Conservation (phyloP, 2,797 vertebrate species). For the Spinus olivaceus region DNA sequence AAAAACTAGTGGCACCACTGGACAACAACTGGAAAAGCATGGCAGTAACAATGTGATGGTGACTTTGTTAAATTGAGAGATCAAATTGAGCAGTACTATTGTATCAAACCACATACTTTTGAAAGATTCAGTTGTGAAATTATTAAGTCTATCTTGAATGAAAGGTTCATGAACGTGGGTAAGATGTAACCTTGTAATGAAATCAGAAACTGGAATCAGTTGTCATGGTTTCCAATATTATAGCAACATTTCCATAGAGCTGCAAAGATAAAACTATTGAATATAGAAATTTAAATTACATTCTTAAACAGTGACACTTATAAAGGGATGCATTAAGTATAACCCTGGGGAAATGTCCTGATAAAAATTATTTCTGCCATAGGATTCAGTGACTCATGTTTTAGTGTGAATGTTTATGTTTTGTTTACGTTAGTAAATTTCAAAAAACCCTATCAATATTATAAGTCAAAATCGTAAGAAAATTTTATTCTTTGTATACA, state of each 20-base stretch:
- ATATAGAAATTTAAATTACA: neutral
- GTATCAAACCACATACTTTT: neutral
- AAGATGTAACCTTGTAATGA: neutral
- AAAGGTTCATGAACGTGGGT: neutral
- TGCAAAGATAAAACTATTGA: neutral
- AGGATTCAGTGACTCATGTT: neutral
- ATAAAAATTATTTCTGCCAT: neutral
- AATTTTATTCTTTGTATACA: neutral
- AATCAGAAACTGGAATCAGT: conserved; percentile 12
- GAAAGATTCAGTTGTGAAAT: neutral
- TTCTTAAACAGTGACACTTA: neutral
- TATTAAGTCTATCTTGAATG: neutral
- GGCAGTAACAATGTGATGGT: neutral
- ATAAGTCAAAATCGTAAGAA: neutral
- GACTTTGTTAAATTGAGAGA: neutral
- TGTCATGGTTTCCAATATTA: conserved; percentile 47
- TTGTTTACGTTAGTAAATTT: neutral
- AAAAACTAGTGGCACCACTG: neutral
- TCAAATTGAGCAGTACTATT: neutral
- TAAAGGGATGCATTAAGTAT: neutral
- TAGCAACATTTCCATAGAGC: neutral
- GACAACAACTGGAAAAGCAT: neutral
- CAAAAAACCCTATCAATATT: fast-evolving
- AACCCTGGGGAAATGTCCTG: neutral
- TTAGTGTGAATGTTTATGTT: neutral